Evolutionary conservation across 2,113 vertebrate species (phyloP).

Genomic region (Cebus imitator): DNA sequence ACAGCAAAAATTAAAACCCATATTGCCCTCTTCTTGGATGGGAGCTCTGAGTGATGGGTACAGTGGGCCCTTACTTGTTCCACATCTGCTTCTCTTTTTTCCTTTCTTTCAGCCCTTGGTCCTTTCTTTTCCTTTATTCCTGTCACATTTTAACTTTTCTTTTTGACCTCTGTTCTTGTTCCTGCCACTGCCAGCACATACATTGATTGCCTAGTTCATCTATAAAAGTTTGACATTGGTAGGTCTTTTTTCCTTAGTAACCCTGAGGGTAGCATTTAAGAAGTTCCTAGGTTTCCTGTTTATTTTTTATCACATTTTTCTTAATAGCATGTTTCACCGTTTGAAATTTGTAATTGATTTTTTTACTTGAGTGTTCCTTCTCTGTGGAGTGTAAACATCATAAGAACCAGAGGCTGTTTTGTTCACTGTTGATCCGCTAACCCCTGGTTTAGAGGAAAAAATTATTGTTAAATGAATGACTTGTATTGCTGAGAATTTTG

Average conservation of each 20-base stretch:
- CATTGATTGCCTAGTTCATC: not conserved
- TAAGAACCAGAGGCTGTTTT: not conserved
- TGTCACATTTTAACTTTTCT: not conserved
- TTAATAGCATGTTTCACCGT: not conserved
- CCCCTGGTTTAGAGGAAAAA: not conserved
- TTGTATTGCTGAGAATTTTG: constrained; percentile 2
- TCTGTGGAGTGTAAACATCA: not conserved
- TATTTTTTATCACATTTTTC: not conserved
- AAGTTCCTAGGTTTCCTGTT: not conserved
- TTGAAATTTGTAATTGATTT: constrained; percentile 41
- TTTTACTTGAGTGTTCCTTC: not conserved
- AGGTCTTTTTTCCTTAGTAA: not conserved
- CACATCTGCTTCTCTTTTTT: not conserved
- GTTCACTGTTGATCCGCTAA: not conserved
- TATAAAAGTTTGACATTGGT: not conserved
- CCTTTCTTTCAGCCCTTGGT: not conserved
- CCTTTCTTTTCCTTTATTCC: not conserved
- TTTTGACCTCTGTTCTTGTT: not conserved
- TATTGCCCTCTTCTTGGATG: not conserved
- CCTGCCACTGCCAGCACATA: too few species aligned
- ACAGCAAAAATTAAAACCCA: not conserved
- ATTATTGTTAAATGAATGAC: not conserved
- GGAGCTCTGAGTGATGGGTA: not conserved
- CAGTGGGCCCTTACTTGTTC: not conserved
- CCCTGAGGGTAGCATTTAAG: not conserved